Evolutionary conservation across 2,797 vertebrate species (phyloP).

Genomic region (Sparidentex hasta): DNA sequence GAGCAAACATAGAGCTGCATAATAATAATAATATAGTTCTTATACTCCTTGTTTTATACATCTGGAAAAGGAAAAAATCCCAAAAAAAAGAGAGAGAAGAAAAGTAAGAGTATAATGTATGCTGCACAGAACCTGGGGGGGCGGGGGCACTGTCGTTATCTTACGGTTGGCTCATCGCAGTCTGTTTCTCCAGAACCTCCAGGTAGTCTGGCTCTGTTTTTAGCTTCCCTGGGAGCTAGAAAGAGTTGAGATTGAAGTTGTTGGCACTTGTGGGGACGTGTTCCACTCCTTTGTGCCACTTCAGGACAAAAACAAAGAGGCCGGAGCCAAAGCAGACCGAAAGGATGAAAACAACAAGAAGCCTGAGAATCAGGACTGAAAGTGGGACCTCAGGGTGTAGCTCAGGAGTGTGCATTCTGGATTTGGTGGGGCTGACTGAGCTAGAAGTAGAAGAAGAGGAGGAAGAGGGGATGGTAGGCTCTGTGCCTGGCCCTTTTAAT

Average conservation of each 20-base stretch:
- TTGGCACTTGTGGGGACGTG: conserved; percentile 88
- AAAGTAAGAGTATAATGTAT: conserved; percentile 65
- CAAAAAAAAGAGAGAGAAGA: conserved; percentile 54
- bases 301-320: conserved; percentile 96
- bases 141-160: no score
- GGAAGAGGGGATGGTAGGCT: conserved; percentile 57
- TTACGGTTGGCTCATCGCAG: conserved; percentile 99
- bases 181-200: conserved; percentile 99
- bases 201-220: conserved; percentile 99
- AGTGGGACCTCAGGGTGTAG: conserved; percentile 94
- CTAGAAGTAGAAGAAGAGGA: conserved; percentile 52
- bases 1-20: conserved; percentile 82
- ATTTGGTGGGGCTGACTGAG: conserved; percentile 86
- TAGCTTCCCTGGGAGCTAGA: conserved; percentile 94
- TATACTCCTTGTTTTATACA: conserved; percentile 81
- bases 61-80: conserved; percentile 70
- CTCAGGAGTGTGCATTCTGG: conserved; percentile 82
- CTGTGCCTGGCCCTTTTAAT: conserved; percentile 87
- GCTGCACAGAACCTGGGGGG: conserved; percentile 58
- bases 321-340: conserved; percentile 97
- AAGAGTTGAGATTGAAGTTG: conserved; percentile 94
- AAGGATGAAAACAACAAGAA: conserved; percentile 97
- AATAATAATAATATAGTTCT: conserved; percentile 75
- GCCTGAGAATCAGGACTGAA: conserved; percentile 95
- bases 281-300: conserved; percentile 94